Evolutionary conservation across 2,113 vertebrate genomes (phyloP), one percentile per base, ranked within the genome.

Genomic region (Pseudopipra pipra): DNA sequence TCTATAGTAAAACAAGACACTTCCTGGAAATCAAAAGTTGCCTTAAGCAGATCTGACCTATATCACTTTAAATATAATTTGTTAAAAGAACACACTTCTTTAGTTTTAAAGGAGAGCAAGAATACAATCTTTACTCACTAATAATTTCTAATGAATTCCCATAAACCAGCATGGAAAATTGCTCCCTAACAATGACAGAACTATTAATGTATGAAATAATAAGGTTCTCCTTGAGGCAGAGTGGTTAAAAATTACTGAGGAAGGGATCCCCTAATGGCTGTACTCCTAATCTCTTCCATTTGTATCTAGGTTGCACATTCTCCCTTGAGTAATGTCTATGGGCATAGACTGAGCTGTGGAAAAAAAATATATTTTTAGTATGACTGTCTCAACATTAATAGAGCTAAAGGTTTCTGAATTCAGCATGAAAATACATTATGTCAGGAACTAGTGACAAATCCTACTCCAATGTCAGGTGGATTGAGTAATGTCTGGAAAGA

Each of bases 401-500:
- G 27, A 90, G 28, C 63, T 93, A 80, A 80, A 44, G 71, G 35
- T 94, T 94, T 86, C 79, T 94, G 90, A 91, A 94, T 78, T 96
- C 92, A 95, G 68, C 65, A 78, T 41, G 61, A 92, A 96, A 94
- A 94, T 56, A 94, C 82, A 94, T 91, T 93, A 95, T 78, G 75
- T 88, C 83, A 95, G 52, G 72, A 91, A 91, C 17, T 81, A 66
- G 80, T 84, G 72, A 92, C 85, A 96, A 97, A 90, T 94, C 65
- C 63, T 93, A 24, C 68, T 96, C 68, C 68, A 3, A 4, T 90
- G 79, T 96, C 95, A 96, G 56, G 82, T 96, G 43, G 72, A 94
- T 90, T 94, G 95, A 97, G 88, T 96, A 93, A 97, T 80, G 93
- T 96, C 95, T 97, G 93, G 95, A 97, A 97, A 90, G 79, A 93